A percentile compares a stretch with the other conserved stretches of the same genome.
Evolutionary conservation across 2,888 invertebrate genomes (phyloP).

Genomic region (Rhamnusium bicolor): DNA sequence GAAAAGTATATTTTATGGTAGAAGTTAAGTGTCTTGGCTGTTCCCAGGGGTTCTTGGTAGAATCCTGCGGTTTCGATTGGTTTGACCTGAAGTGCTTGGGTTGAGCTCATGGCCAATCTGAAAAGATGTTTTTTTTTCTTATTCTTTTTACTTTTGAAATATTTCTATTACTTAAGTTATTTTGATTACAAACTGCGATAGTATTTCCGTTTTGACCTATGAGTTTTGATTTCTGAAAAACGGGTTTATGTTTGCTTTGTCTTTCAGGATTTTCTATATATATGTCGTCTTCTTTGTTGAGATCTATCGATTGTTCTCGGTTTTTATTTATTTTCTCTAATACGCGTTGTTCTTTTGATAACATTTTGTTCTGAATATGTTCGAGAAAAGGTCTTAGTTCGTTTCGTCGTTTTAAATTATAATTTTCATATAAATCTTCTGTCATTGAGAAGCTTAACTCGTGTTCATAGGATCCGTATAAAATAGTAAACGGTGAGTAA

Average conservation of each 20-base stretch:
- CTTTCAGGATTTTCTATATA: neutral
- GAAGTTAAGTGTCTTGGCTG: neutral
- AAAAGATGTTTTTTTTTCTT: neutral
- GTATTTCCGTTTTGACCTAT: neutral
- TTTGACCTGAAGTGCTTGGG: neutral
- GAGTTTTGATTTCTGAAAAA: neutral
- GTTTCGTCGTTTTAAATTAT: neutral
- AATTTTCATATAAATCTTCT: neutral
- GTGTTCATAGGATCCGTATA: neutral
- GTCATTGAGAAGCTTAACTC: neutral
- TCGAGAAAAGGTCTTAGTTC: neutral
- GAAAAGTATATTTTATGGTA: neutral
- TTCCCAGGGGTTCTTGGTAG: neutral
- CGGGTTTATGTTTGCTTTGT: neutral
- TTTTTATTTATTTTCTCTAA: neutral
- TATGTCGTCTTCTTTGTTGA: neutral
- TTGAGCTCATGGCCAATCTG: neutral
- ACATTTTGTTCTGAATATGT: neutral
- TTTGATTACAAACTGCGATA: neutral
- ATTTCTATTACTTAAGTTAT: neutral
- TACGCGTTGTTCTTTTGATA: neutral
- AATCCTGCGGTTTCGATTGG: neutral
- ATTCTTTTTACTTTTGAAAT: neutral
- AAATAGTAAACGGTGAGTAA: neutral
- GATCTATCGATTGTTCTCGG: neutral